A percentile compares a stretch with the other conserved stretches of the same genome.
These are phyloP conservation scores for Merluccius polli DNA, from an alignment of 2,797 vertebrate genomes.

Conservation along the genomic window DNA sequence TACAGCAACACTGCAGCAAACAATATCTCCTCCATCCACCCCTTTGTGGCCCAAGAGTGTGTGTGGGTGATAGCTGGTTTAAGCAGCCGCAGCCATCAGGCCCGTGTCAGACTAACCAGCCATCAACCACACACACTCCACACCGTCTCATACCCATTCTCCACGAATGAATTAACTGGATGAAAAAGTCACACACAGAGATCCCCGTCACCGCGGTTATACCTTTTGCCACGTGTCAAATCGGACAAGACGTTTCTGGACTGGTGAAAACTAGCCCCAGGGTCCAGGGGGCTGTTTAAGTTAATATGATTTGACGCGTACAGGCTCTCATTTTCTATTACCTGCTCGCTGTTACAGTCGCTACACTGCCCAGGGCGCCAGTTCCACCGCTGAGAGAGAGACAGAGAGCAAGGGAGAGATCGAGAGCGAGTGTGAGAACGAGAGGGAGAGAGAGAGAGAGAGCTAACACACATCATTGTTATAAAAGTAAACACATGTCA, in stretches of 20 bases:
- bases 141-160: background rate
- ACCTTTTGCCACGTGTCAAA: conserved; percentile 60
- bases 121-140: no score
- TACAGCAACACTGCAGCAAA: no score
- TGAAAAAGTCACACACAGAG: conserved; percentile 45
- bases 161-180: conserved; percentile 34
- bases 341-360: conserved; percentile 45
- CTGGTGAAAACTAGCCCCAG: conserved; percentile 37
- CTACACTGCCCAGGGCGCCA: conserved; percentile 18
- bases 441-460: background rate
- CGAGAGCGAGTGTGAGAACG: no score
- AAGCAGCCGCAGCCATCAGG: no score
- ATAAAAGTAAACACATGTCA: background rate
- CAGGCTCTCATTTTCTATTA: conserved; percentile 51
- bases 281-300: conserved; percentile 41
- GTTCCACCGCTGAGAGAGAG: background rate
- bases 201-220: conserved; percentile 14
- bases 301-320: conserved; percentile 60
- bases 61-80: no score
- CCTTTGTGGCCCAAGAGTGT: no score
- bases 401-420: background rate
- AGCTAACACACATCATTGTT: background rate
- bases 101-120: no score
- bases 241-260: conserved; percentile 33
- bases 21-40: no score